Percentiles rank a stretch among this genome's conserved stretches.
phyloP scores from a whole-genome alignment of 2,888 invertebrate genomes.

The Colletes collaris region DNA sequence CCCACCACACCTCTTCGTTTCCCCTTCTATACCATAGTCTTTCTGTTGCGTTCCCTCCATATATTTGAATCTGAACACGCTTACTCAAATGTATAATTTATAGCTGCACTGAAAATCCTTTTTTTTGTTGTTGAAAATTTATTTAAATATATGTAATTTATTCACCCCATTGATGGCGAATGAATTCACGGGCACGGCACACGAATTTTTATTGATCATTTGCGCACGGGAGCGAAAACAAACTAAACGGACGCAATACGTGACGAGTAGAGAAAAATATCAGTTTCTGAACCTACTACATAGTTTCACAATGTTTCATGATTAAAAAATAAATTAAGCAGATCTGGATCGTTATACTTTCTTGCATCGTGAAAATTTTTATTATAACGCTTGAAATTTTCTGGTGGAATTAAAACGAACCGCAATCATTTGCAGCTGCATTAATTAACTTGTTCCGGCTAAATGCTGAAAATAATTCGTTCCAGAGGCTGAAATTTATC shows the following conservation, averaged over 20 bases:
- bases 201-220: conserved; percentile 12
- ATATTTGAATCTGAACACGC: not conserved
- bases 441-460: conserved; percentile 13
- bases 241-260: not conserved
- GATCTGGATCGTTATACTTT: too few relatives aligned
- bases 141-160: conserved; percentile 41
- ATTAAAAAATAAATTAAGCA: too few relatives aligned
- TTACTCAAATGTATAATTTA: too few relatives aligned
- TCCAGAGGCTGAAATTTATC: conserved; percentile 9
- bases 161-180: conserved; percentile 1
- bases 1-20: too few relatives aligned
- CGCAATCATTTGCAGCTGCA: not conserved
- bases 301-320: too few relatives aligned
- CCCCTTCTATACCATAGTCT: too few relatives aligned
- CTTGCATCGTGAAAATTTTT: too few relatives aligned
- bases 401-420: too few relatives aligned
- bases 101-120: too few relatives aligned
- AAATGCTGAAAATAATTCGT: conserved; percentile 19
- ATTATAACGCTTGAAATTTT: too few relatives aligned
- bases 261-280: not conserved
- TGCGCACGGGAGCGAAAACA: not conserved
- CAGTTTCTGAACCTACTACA: not conserved
- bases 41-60: not conserved
- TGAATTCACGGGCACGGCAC: conserved; percentile 2
- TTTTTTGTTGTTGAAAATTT: conserved; percentile 23